Percentiles rank a stretch among this genome's conserved stretches.
Conservation (phyloP, 2,888 invertebrate genomes). For the Tetragonula carbonaria region DNA sequence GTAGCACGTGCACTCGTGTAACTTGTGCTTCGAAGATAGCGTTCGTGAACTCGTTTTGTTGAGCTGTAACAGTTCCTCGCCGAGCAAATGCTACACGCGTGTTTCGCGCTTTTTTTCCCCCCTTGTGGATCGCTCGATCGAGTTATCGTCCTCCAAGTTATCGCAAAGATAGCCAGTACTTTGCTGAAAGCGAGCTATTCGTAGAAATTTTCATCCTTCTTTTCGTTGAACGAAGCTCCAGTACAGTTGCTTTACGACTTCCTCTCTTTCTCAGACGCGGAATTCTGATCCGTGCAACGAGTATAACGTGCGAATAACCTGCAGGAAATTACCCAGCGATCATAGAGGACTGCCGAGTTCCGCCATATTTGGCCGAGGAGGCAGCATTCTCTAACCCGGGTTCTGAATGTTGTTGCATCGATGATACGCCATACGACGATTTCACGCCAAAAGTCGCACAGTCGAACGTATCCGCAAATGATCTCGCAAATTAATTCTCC, state of each 20-base stretch:
- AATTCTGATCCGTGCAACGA: slow-evolving; percentile 38
- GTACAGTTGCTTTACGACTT: background rate
- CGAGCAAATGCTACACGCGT: slow-evolving; percentile 55
- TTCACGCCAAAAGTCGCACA: background rate
- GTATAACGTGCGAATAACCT: slow-evolving; percentile 35
- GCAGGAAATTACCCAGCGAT: slow-evolving; percentile 69
- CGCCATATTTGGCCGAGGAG: slow-evolving; percentile 63
- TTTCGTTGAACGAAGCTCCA: background rate
- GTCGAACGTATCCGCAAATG: slow-evolving; percentile 3
- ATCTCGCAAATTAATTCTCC: slow-evolving; percentile 46
- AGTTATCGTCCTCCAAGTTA: slow-evolving; percentile 22
- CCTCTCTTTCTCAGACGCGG: slow-evolving; percentile 32
- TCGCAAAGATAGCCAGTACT: slow-evolving; percentile 21
- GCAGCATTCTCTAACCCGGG: slow-evolving; percentile 36
- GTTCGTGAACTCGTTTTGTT: slow-evolving; percentile 29
- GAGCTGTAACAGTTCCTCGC: slow-evolving; percentile 45
- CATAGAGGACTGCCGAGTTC: slow-evolving; percentile 21
- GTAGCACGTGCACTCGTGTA: slow-evolving; percentile 30
- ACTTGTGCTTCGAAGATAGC: slow-evolving; percentile 10
- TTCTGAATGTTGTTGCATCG: slow-evolving; percentile 33
- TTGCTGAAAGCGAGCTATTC: background rate
- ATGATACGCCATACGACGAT: background rate
- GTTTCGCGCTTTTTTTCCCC: slow-evolving; percentile 28
- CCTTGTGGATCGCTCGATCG: slow-evolving; percentile 20
- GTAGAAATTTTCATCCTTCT: background rate